Percentiles rank a stretch among this genome's conserved stretches.
These are phyloP conservation scores for Heteronetta atricapilla DNA, from an alignment of 2,113 vertebrate species.

Conservation along the genomic window DNA sequence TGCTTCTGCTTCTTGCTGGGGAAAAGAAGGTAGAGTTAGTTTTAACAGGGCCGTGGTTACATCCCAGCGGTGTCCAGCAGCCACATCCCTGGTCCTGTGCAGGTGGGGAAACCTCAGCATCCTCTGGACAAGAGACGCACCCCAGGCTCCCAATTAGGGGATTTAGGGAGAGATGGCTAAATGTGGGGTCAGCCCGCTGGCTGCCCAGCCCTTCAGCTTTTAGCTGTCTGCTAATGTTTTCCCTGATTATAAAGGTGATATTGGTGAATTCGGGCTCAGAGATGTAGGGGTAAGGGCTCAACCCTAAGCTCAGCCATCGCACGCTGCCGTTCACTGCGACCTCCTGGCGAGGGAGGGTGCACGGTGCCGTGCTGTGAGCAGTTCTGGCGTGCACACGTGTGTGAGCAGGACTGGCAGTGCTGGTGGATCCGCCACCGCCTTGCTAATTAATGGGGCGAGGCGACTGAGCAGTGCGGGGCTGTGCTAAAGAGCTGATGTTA, in stretches of 20 bases:
- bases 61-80: fast-evolving
- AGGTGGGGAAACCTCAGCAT: not conserved
- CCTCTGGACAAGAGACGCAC: not conserved
- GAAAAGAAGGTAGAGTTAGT: not conserved
- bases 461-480: not conserved
- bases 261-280: not conserved
- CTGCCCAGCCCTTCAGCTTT: not conserved
- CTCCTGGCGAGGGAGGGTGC: not conserved
- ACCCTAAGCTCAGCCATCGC: slow-evolving; percentile 32
- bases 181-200: not conserved
- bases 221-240: not conserved
- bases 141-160: not conserved
- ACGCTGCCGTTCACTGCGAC: not conserved
- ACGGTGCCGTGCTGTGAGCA: not conserved
- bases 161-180: not conserved
- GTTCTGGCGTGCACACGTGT: fast-evolving
- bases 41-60: not conserved
- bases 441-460: not conserved
- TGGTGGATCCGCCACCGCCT: not conserved
- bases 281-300: not conserved
- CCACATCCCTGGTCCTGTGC: not conserved
- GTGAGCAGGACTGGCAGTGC: not conserved
- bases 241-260: not conserved
- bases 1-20: not conserved
- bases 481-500: not conserved